A percentile compares a stretch with the other conserved stretches of the same genome.
Evolutionary conservation across 2,888 invertebrate genomes (phyloP).

Genomic region (Amiota minor): DNA sequence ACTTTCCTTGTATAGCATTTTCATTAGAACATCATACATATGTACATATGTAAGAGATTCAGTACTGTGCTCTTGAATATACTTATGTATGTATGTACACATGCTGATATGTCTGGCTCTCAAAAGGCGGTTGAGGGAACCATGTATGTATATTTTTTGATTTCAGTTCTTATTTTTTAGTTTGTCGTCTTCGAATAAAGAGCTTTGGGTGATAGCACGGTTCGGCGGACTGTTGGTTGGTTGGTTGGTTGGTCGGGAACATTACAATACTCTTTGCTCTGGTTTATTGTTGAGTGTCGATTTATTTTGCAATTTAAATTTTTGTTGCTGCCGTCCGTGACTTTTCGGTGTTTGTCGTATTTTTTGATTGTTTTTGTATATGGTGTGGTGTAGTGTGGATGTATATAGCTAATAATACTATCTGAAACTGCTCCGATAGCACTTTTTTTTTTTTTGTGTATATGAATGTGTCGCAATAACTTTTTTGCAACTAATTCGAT

Average conservation of each 20-base stretch:
- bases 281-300: constrained; percentile 11
- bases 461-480: constrained; percentile 10
- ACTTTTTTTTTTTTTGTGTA: not conserved
- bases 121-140: not conserved
- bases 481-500: constrained; percentile 3
- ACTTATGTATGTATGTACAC: not conserved
- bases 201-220: constrained; percentile 33
- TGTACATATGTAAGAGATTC: not conserved
- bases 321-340: constrained; percentile 19
- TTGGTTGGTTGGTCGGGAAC: constrained; percentile 33
- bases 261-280: constrained; percentile 38
- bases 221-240: constrained; percentile 40
- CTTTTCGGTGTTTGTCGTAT: constrained; percentile 20
- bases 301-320: constrained; percentile 48
- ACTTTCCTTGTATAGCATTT: constrained; percentile 44
- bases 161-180: not conserved
- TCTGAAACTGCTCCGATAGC: constrained; percentile 11
- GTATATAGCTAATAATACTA: too few relatives aligned
- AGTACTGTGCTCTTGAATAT: too few relatives aligned
- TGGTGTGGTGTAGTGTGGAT: too few relatives aligned
- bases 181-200: constrained; percentile 2
- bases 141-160: constrained; percentile 1
- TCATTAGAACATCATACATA: constrained; percentile 5
- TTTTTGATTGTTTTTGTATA: not conserved
- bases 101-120: not conserved